Evolutionary conservation across 2,113 vertebrate species (phyloP).

Genomic region (Notechis scutatus): DNA sequence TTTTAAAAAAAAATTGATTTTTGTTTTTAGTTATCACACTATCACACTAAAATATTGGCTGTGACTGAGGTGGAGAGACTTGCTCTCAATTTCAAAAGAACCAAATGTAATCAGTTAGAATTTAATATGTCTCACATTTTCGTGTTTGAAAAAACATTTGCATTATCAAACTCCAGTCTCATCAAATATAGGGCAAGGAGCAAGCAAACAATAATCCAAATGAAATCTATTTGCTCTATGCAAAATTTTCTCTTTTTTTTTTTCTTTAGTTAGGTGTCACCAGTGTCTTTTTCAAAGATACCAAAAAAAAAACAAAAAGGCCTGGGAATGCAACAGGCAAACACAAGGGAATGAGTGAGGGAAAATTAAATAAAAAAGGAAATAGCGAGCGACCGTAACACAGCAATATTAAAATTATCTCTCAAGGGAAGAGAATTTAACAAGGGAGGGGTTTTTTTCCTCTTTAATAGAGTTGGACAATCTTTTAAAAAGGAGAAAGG

Average conservation of each 20-base stretch:
- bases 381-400: neutral
- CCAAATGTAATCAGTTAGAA: neutral
- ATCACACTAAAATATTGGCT: neutral
- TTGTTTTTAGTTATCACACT: neutral
- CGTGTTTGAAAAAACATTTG: neutral
- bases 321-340: neutral
- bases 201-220: neutral
- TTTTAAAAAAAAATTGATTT: neutral
- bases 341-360: neutral
- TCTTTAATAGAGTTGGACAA: neutral
- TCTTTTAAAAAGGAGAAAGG: no score
- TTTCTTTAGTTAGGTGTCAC: neutral
- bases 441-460: neutral
- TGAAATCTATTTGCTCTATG: neutral
- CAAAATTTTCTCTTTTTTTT: neutral
- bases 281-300: neutral
- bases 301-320: neutral
- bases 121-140: neutral
- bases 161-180: neutral
- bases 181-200: neutral
- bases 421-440: neutral
- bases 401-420: neutral
- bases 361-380: neutral
- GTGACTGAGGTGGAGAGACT: neutral
- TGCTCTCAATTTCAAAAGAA: neutral